Base-by-base conservation (phyloP, 2,113 vertebrate genomes). In the Desmodus rotundus region DNA sequence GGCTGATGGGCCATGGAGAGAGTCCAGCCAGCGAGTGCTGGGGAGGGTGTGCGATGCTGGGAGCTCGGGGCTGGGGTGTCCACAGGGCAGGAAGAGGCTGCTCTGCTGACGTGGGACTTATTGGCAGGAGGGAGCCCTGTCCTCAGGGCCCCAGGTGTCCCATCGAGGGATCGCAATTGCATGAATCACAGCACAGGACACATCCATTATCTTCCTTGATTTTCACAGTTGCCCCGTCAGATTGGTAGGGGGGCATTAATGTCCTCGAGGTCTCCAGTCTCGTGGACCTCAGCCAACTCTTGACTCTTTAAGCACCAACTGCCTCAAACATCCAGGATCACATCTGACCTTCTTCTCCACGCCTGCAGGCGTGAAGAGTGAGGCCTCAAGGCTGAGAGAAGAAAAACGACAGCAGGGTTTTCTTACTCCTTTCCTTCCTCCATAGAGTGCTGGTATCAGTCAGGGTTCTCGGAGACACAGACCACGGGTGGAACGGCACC, bases 251-350 rank as follows among this genome's bases (percentile, higher is more conserved):
- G 33, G 61, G 19, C 77, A 8, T 24, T 33, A 7, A 6, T 15
- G 4, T 11, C 8, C 63, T 70, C 38, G 0, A 7, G 12, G 31
- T 33, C 13, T 65, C 68, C 20, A 28, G 68, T 47, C 58, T 67
- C 86, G 38, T 2, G 15, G 26, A 15, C 67, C 45, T 72, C 36
- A 10, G 93, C 80, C 28, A 50, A 0, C 41, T 50, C 73, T 54
- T 56, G 20, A 87, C 68, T 56, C 26, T 33, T n/a, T 54, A 7
- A 24, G 67, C 58, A 28, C 26, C 1, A 26, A 10, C 58, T 12
- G 58, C 47, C n/a, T 6, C 22, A 31, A 1, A 31, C 13, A 0
- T 7, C 65, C 2, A 0, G 26, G 56, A 56, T 28, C 41, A 7
- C 5, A 1, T 28, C 52, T 43, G 26, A 6, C 45, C 36, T 70